Evolutionary conservation across 2,888 invertebrate species (phyloP).

Genomic region (Epsilonema sp.): DNA sequence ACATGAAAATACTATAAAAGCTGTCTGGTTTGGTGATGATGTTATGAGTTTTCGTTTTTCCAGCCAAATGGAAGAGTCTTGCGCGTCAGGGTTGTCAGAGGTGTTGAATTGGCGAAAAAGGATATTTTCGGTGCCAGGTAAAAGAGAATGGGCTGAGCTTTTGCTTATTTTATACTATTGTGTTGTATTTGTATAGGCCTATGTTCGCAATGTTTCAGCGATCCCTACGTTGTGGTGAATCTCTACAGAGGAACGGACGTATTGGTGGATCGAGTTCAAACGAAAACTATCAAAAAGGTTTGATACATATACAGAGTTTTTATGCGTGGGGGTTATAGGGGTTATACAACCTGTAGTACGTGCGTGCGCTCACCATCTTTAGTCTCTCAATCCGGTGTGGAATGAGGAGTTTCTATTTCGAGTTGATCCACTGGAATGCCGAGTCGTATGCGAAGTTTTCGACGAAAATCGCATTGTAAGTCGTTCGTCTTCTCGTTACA

Average conservation of each 20-base stretch:
- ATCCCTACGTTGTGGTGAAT: constrained; percentile 87
- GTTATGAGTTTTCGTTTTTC: no score
- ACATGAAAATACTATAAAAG: no score
- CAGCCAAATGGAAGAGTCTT: no score
- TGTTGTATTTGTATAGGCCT: no score
- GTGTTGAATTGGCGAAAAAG: constrained; percentile 80
- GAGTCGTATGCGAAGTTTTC: constrained; percentile 82
- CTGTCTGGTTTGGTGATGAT: no score
- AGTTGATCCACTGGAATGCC: constrained; percentile 75
- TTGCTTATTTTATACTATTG: neutral
- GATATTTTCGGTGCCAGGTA: constrained; percentile 98
- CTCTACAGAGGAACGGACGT: constrained; percentile 59
- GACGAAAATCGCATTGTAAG: constrained; percentile 69
- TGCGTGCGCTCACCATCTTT: constrained; percentile 34
- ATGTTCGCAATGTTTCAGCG: no score
- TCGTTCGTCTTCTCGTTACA: no score
- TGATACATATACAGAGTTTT: no score
- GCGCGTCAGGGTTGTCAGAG: constrained; percentile 62
- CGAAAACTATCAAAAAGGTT: constrained; percentile 90
- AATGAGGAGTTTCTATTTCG: constrained; percentile 89
- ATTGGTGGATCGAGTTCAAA: constrained; percentile 71
- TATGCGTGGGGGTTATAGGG: no score
- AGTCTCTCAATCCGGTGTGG: constrained; percentile 92
- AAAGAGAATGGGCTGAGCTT: neutral
- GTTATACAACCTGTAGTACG: no score